Evolutionary conservation across 2,113 vertebrate species (phyloP), one percentile per base, ranked within the genome.

Genomic region (Aphyosemion australe): DNA sequence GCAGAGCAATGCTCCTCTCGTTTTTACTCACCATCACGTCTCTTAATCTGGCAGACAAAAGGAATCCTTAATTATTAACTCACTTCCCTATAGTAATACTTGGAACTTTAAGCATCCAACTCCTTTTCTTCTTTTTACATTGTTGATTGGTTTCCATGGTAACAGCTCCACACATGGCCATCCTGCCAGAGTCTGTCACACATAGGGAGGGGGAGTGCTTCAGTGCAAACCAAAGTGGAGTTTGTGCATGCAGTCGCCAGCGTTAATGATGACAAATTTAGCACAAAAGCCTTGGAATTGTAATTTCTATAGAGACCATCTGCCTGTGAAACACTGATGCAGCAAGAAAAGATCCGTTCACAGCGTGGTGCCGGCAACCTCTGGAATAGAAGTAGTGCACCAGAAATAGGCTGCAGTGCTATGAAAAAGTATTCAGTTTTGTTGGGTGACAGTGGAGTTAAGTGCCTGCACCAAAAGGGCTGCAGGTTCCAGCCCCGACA

Each of bases 61-160:
- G 52, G 2, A 63, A 69, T 72, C 70, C 53, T 61, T 16, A 20
- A 19, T 59, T 18, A 42, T 48, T 34, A 48, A 71, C 50, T 20
- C 64, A 12, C 60, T 46, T 9, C 26, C n/a, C n/a, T n/a, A n/a
- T n/a, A 26, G 26, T 26, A 68, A 39, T n/a, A 21, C 46, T 32
- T 26, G 5, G n/a, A n/a, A n/a, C n/a, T n/a, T 53, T 15, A 26
- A 45, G n/a, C 32, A 64, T 26, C 26, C 6, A 47, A 43, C 64
- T 68, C 18, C 48, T 64, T 52, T 69, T 65, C 47, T 67, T 31
- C 26, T 21, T 59, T 48, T 20, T 67, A 61, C 54, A 61, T 19
- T 74, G 90, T 92, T 91, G 84, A 90, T 84, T 58, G 21, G 90
- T 92, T 77, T 72, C 92, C 86, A 91, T 87, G 66, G 91, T 57